Percentiles rank a stretch among this genome's conserved stretches.
phyloP scores from a whole-genome alignment of 2,113 vertebrate genomes.

The Burhinus bistriatus region DNA sequence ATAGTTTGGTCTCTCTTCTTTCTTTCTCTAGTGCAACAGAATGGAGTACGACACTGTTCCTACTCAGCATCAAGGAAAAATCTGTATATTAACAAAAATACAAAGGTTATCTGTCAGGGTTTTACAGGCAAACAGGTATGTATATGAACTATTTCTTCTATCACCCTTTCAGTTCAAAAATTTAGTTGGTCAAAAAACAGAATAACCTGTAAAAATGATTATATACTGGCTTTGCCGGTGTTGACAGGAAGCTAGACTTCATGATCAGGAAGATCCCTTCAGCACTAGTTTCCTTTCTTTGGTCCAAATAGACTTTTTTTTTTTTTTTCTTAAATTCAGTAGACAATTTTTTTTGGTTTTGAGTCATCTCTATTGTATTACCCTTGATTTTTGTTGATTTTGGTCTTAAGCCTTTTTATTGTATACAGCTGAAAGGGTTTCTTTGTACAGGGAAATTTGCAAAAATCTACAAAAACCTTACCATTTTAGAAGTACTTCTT shows the following conservation, averaged over 20 bases:
- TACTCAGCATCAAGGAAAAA: conserved; percentile 85
- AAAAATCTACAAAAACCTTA: background rate
- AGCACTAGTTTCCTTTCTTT: background rate
- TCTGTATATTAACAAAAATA: conserved; percentile 88
- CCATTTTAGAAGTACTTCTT: background rate
- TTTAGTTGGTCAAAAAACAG: background rate
- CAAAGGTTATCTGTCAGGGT: conserved; percentile 96
- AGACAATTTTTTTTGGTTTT: background rate
- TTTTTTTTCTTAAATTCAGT: background rate
- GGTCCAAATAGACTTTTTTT: background rate
- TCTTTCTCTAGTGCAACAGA: conserved; percentile 85
- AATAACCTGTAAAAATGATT: background rate
- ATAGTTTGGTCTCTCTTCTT: background rate
- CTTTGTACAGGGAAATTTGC: background rate
- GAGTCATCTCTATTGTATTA: background rate
- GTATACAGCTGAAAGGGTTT: background rate
- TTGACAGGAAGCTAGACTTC: background rate
- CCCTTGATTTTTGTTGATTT: background rate
- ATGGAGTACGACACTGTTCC: conserved; percentile 86
- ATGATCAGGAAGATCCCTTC: background rate
- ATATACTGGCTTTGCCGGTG: background rate
- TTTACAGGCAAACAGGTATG: conserved; percentile 98
- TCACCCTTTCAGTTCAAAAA: background rate
- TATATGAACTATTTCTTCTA: background rate
- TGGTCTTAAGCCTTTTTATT: background rate